Base-by-base conservation (phyloP, 2,113 vertebrate species). In the Galeopterus variegatus region DNA sequence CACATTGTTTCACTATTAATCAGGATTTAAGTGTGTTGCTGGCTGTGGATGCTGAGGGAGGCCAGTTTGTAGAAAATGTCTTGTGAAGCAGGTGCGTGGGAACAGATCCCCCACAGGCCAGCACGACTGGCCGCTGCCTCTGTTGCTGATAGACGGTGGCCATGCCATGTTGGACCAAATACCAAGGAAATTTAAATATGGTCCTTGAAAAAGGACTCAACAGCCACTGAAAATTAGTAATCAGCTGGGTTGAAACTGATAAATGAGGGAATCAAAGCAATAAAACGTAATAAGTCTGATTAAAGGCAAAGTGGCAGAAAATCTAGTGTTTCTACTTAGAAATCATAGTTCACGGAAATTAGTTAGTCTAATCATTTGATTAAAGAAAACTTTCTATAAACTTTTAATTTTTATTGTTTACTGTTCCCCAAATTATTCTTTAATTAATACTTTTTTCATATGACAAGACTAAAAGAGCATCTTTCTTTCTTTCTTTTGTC, bases 1-100 rank as follows among this genome's bases (percentile, higher is more conserved):
- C 1, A 8, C 15, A 15, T 50, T 12, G 2, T 2, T 56, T 6
- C 50, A 28, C 7, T 7, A 0, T 45, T 14, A 15, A n/a, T 26
- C 0, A 1, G 19, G 48, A 36, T 17, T 50, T 11, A 85, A 12
- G 31, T 9, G 62, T 23, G 4, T 64, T 21, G 26, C 0, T 58
- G 7, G 21, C 15, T 19, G 56, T 3, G n/a, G n/a, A 0, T 8
- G 45, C 33, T 15, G 19, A 8, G 0, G 52, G 77, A 1, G 9
- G 45, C 15, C 8, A 11, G 24, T 11, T 52, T 76, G 15, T 0
- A 8, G 24, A 3, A 0, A 79, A 18, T 0, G 6, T 45, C 33
- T 75, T 7, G 15, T 3, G 50, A 1, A 15, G 28, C 62, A 9
- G 33, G 26, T 67, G 60, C 28, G 11, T 8, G 18, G 28, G 56